Percentiles rank a stretch among this genome's conserved stretches.
These are phyloP conservation scores for Cacatua alba DNA, from an alignment of 2,113 vertebrate species.

Conservation along the genomic window DNA sequence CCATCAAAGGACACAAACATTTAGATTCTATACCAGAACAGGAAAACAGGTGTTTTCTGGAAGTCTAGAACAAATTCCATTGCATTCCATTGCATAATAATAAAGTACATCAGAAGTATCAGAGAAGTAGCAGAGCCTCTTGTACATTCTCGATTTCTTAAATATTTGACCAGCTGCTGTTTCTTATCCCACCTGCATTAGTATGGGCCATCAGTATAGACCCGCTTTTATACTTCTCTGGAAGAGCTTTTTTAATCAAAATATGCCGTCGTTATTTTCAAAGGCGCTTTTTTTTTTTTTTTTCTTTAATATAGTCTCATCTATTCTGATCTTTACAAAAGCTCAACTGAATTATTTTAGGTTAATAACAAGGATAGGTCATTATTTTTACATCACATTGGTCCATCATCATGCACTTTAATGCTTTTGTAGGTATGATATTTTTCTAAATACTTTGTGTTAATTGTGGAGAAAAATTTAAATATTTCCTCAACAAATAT, in stretches of 20 bases:
- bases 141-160: neutral
- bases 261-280: neutral
- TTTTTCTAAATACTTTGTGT: neutral
- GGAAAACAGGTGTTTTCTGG: neutral
- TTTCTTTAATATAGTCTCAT: neutral
- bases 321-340: neutral
- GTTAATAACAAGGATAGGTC: neutral
- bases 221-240: neutral
- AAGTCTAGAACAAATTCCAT: neutral
- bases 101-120: neutral
- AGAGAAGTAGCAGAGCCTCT: neutral
- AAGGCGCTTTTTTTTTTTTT: neutral
- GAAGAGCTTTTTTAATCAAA: neutral
- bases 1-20: neutral
- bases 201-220: neutral
- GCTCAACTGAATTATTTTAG: neutral
- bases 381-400: neutral
- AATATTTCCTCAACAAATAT: neutral
- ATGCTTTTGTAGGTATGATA: neutral
- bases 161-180: neutral
- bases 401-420: neutral
- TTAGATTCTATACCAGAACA: neutral
- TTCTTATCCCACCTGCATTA: neutral
- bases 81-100: neutral
- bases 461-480: neutral